Conservation (phyloP, 2,888 invertebrate genomes). For the Lochmaea crataegi region DNA sequence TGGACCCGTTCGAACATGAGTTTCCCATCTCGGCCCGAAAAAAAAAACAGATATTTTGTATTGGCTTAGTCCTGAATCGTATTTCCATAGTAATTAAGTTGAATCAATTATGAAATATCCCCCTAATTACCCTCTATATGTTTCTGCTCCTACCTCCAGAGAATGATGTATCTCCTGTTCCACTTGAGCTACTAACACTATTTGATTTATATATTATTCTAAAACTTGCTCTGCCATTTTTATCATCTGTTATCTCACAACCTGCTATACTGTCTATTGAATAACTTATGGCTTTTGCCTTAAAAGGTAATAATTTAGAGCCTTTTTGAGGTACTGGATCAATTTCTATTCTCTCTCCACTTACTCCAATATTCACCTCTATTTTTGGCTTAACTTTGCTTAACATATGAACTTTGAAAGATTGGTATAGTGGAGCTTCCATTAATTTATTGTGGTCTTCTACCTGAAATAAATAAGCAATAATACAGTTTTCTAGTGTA, state of each 20-base stretch:
- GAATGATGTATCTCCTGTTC: conserved; percentile 28
- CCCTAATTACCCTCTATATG: too few species aligned
- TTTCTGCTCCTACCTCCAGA: conserved; percentile 13
- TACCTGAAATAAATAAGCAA: conserved; percentile 42
- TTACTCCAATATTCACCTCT: conserved; percentile 87
- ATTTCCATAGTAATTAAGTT: too few species aligned
- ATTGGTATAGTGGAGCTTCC: conserved; percentile 89
- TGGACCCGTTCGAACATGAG: too few species aligned
- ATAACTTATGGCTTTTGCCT: conserved; percentile 84
- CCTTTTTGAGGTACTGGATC: conserved; percentile 81
- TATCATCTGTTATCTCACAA: conserved; percentile 86
- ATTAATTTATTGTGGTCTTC: conserved; percentile 77
- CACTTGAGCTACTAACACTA: conserved; percentile 20
- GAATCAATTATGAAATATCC: too few species aligned
- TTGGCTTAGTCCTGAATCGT: too few species aligned
- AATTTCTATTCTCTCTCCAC: conserved; percentile 91
- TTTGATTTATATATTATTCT: conserved; percentile 72
- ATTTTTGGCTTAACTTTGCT: conserved; percentile 85
- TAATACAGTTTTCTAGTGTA: neutral
- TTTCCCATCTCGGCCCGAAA: too few species aligned
- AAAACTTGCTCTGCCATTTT: conserved; percentile 78
- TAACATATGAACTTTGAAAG: conserved; percentile 81
- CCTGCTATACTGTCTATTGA: conserved; percentile 88
- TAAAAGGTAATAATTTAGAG: conserved; percentile 69
- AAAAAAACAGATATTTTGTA: too few species aligned